Conservation (phyloP, 2,113 vertebrate species). For the Alosa alosa region DNA sequence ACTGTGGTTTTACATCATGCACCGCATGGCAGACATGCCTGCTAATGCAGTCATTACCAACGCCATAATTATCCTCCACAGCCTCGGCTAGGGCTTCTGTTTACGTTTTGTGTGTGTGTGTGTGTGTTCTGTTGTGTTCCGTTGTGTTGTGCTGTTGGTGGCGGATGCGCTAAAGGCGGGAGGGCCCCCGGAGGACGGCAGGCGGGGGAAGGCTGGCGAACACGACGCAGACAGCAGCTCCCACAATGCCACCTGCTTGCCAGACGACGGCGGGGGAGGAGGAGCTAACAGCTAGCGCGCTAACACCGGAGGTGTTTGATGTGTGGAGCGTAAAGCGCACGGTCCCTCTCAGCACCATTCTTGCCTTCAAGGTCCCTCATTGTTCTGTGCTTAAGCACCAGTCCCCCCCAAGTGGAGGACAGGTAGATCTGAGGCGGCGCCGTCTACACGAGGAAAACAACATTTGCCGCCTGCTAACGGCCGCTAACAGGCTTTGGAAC, state of each 20-base stretch:
- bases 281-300: slow-evolving; percentile 34
- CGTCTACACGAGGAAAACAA: background rate
- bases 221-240: background rate
- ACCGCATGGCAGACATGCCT: background rate
- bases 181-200: background rate
- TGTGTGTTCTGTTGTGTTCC: background rate
- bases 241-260: slow-evolving; percentile 32
- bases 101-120: slow-evolving; percentile 6
- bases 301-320: slow-evolving; percentile 24
- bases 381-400: background rate
- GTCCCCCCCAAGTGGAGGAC: too few species aligned
- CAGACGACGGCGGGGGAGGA: slow-evolving; percentile 31
- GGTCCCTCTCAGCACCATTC: background rate
- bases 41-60: slow-evolving; percentile 2
- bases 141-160: slow-evolving; percentile 10
- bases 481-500: background rate
- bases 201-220: background rate
- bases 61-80: background rate
- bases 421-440: background rate
- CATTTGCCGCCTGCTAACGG: background rate
- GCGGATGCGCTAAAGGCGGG: background rate
- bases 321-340: slow-evolving; percentile 2
- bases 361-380: background rate
- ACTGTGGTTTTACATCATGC: background rate
- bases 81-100: background rate